These are phyloP conservation scores for Stramonita haemastoma DNA, from an alignment of 2,888 invertebrate species.

Conservation along the genomic window DNA sequence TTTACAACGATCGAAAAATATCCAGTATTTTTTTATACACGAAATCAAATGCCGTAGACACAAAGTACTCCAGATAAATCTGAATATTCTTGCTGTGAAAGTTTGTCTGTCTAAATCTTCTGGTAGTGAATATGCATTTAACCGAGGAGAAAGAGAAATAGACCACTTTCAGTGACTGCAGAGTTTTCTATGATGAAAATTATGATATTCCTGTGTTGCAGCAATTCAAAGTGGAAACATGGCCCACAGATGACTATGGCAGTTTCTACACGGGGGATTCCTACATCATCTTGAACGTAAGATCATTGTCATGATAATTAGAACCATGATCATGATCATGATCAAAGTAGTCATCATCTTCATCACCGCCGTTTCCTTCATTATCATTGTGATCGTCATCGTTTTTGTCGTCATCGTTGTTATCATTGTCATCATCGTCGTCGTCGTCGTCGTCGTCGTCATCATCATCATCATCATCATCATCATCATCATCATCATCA, in stretches of 20 bases:
- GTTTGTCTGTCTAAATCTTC: too few relatives aligned
- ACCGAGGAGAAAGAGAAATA: too few relatives aligned
- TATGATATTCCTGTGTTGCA: slow-evolving; percentile 50
- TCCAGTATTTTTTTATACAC: too few relatives aligned
- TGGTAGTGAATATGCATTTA: too few relatives aligned
- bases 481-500: slow-evolving; percentile 13
- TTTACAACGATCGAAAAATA: too few relatives aligned
- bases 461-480: neutral
- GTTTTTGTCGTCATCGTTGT: neutral
- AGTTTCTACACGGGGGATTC: slow-evolving; percentile 71
- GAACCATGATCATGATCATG: neutral
- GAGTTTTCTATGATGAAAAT: too few relatives aligned
- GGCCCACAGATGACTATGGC: slow-evolving; percentile 70
- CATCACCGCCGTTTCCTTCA: neutral
- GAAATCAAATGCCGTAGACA: too few relatives aligned
- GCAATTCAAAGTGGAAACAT: slow-evolving; percentile 70
- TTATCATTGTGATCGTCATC: neutral
- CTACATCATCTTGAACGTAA: slow-evolving; percentile 72
- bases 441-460: too few relatives aligned
- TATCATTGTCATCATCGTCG: neutral
- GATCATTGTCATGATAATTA: slow-evolving; percentile 25
- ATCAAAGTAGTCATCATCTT: neutral
- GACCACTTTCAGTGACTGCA: too few relatives aligned
- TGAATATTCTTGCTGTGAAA: too few relatives aligned
- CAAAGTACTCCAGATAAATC: too few relatives aligned